Percentiles rank a stretch among this genome's conserved stretches.
Evolutionary conservation across 1,140 invertebrate genomes (phyloP).

Genomic region (Palaemon carinicauda): DNA sequence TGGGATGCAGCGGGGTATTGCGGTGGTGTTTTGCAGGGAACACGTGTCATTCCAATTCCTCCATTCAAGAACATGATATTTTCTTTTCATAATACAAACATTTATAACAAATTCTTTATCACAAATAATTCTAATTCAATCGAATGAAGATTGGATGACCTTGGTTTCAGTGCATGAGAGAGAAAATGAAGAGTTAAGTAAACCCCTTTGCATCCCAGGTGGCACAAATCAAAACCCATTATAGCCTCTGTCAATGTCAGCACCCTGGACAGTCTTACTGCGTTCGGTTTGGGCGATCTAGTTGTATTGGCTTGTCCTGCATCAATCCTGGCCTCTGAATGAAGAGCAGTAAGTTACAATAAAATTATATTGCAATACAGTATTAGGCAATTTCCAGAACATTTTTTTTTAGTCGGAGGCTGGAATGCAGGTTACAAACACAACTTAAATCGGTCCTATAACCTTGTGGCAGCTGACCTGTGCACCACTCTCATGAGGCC

Average conservation of each 20-base stretch:
- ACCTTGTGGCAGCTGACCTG: conserved; percentile 38
- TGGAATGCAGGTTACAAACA: conserved; percentile 22
- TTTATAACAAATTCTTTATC: background rate
- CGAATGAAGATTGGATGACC: background rate
- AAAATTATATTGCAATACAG: too few species aligned
- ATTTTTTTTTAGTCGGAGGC: conserved; percentile 13
- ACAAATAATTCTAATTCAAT: background rate
- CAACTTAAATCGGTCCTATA: background rate
- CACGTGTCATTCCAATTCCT: conserved; percentile 24
- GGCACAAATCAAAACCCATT: conserved; percentile 24
- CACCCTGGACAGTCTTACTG: conserved; percentile 50
- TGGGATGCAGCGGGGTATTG: conserved; percentile 28
- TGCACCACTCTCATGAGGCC: conserved; percentile 54
- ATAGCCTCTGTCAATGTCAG: conserved; percentile 55
- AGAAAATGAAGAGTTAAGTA: conserved; percentile 3
- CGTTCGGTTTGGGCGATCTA: conserved; percentile 25
- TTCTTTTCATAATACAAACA: background rate
- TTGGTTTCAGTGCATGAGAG: conserved; percentile 24
- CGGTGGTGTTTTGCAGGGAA: conserved; percentile 41
- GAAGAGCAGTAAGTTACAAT: too few species aligned
- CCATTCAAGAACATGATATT: background rate
- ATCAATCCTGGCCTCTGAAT: too few species aligned
- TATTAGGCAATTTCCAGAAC: background rate
- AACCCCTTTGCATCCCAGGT: conserved; percentile 17
- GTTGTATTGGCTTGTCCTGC: too few species aligned